These are phyloP conservation scores for Takifugu bimaculatus DNA, from an alignment of 2,113 vertebrate genomes.

Conservation along the genomic window DNA sequence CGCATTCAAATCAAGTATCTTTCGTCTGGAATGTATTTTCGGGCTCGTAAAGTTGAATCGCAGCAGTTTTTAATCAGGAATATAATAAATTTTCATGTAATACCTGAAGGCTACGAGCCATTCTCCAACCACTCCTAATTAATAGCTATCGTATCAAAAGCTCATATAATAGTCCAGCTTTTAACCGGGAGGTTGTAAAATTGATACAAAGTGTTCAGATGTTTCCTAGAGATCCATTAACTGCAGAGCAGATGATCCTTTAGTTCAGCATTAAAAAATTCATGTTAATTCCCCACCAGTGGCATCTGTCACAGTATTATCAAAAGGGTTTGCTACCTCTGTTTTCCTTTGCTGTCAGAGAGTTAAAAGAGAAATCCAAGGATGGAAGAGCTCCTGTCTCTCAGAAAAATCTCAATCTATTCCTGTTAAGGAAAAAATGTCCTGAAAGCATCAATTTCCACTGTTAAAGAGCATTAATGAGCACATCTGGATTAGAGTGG, in stretches of 20 bases:
- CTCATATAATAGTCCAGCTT: neutral
- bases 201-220: neutral
- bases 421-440: no score
- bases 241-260: neutral
- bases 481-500: no score
- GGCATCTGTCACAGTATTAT: no score
- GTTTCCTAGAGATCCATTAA: neutral
- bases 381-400: no score
- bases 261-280: neutral
- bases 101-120: neutral
- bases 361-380: neutral
- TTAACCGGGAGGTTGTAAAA: neutral
- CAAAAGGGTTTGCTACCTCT: neutral
- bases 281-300: neutral
- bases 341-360: neutral
- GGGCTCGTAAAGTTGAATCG: neutral
- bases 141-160: neutral
- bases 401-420: no score
- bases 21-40: neutral
- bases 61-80: neutral
- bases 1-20: neutral
- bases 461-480: no score
- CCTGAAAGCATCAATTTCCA: no score
- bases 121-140: neutral
- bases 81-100: neutral